phyloP scores from a whole-genome alignment of 2,113 vertebrate species.

The Dendropsophus ebraccatus region DNA sequence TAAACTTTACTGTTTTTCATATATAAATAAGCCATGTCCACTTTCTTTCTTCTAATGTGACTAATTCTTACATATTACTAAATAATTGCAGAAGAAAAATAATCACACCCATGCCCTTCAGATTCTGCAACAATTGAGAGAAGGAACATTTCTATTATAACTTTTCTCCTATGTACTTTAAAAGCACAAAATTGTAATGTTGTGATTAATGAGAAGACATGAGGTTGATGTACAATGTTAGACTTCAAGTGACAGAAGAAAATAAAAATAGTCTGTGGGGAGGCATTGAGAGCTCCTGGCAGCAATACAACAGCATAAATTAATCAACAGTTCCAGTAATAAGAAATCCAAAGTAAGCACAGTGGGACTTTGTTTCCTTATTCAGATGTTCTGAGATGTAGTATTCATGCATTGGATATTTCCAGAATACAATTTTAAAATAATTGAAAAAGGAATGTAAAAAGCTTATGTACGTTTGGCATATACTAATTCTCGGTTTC shows the following conservation, averaged over 20 bases:
- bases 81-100: slow-evolving; percentile 6
- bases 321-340: slow-evolving; percentile 56
- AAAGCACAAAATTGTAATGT: slow-evolving; percentile 22
- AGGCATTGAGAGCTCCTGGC: slow-evolving; percentile 34
- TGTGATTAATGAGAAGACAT: slow-evolving; percentile 52
- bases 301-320: slow-evolving; percentile 40
- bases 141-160: background rate
- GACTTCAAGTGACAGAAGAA: slow-evolving; percentile 50
- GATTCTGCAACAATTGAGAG: background rate
- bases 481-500: background rate
- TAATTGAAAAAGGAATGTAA: slow-evolving; percentile 3
- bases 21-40: background rate
- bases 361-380: slow-evolving; percentile 29
- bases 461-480: background rate
- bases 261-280: slow-evolving; percentile 42
- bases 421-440: background rate
- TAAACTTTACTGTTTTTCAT: background rate
- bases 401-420: background rate
- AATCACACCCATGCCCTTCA: slow-evolving; percentile 18
- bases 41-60: background rate
- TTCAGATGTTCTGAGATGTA: slow-evolving; percentile 8
- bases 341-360: slow-evolving; percentile 20
- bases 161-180: slow-evolving; percentile 15
- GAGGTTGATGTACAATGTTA: slow-evolving; percentile 24
- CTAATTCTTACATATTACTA: background rate